These are phyloP conservation scores for Eupleurogrammus muticus DNA, from an alignment of 2,797 vertebrate species.

Conservation along the genomic window DNA sequence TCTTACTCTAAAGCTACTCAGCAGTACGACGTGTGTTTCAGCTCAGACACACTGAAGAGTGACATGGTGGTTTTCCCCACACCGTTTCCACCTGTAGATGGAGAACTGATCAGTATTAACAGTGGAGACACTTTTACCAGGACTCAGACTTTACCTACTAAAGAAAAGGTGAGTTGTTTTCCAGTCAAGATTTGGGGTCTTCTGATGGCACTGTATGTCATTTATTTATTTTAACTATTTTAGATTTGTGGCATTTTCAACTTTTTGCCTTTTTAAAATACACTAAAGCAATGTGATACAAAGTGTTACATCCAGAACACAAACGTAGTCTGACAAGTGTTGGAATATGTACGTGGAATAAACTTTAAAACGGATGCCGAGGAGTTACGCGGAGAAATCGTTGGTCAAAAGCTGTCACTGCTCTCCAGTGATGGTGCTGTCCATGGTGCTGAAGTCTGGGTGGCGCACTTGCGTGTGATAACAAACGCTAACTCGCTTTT, in stretches of 20 bases:
- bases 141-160: slow-evolving; percentile 73
- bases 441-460: slow-evolving; percentile 45
- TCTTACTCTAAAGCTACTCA: slow-evolving; percentile 79
- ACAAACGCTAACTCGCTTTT: neutral
- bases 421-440: neutral
- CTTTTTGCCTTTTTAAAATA: neutral
- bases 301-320: neutral
- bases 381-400: neutral
- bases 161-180: slow-evolving; percentile 60
- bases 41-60: slow-evolving; percentile 79
- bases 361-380: neutral
- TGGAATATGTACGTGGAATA: too few relatives aligned
- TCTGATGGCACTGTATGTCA: fast-evolving
- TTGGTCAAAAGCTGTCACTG: neutral
- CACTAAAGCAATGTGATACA: neutral
- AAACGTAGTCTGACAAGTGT: neutral
- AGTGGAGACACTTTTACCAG: slow-evolving; percentile 70
- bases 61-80: slow-evolving; percentile 76
- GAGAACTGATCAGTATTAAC: slow-evolving; percentile 77
- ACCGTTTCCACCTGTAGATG: slow-evolving; percentile 64
- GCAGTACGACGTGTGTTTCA: slow-evolving; percentile 82
- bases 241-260: neutral
- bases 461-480: fast-evolving
- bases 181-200: neutral
- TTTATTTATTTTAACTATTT: neutral